Evolutionary conservation across 2,113 vertebrate species (phyloP).

Genomic region (Leptosomus discolor): DNA sequence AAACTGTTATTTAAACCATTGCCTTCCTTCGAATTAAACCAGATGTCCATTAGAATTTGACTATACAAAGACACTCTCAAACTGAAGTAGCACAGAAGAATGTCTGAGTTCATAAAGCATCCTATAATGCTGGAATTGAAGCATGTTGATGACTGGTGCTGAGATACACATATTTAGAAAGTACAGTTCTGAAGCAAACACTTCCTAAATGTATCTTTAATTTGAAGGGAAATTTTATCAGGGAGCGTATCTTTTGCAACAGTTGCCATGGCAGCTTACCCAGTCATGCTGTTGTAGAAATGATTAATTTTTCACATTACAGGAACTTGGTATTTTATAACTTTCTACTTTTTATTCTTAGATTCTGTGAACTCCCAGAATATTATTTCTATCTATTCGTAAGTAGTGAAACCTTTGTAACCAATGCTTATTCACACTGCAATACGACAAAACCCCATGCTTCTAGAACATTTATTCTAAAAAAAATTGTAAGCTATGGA

Average conservation of each 20-base stretch:
- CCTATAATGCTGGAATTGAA: neutral
- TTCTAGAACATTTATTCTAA: neutral
- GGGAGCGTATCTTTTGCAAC: neutral
- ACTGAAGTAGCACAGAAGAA: neutral
- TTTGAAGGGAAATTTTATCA: neutral
- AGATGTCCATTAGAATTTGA: neutral
- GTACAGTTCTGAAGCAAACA: neutral
- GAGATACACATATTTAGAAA: neutral
- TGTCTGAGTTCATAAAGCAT: neutral
- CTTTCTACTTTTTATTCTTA: neutral
- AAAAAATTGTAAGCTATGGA: neutral
- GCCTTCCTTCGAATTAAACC: neutral
- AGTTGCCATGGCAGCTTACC: conserved; percentile 52
- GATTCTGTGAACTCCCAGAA: neutral
- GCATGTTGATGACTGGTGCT: neutral
- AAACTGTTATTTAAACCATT: neutral
- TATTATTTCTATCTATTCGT: neutral
- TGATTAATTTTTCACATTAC: neutral
- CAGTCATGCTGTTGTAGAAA: neutral
- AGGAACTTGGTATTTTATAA: neutral
- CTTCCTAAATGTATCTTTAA: neutral
- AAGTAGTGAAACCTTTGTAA: neutral
- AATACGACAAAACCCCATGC: neutral
- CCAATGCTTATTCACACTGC: neutral
- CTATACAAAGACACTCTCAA: neutral